Evolutionary conservation across 2,797 vertebrate genomes (phyloP), one percentile per base, ranked within the genome.

Genomic region (Falco rusticolus): DNA sequence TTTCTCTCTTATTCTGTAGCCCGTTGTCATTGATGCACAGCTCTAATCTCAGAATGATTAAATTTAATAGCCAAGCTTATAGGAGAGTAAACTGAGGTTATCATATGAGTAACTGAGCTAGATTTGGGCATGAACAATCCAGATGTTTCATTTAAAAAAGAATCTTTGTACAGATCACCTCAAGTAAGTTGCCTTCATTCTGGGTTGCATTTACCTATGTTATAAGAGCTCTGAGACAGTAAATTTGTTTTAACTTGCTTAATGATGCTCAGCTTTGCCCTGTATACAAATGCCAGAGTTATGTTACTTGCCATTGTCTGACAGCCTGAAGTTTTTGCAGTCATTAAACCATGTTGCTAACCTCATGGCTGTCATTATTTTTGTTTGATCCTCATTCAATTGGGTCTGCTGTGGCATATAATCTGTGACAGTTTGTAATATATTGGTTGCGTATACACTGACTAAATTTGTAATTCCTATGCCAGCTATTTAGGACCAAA

Each of bases 31-130:
- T 91, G 29, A 65, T 88, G 37, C 65, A 72, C 47, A 50, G 45
- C 59, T 95, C 18, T 86, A 19, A 43, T 86, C 29, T 93, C 57
- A 90, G 79, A 86, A 81, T 34, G 11, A 53, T 84, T 90, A 59
- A 56, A 63, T 47, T 74, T 76, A 81, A 59, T 50, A 54, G 54
- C 54, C n/a, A 84, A 12, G 6, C 1, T 85, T 83, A 61, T 14
- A 79, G 50, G 53, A 57, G 28, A 57, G 22, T 78, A 89, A 85
- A 83, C 61, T 75, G 33, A 57, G 34, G 18, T 66, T 85, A 12
- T 37, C 9, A 5, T 65, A 8, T 56, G 17, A 76, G 51, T 63
- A 45, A 28, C 31, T 56, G 48, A 87, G 45, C 29, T 84, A 47
- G 57, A 39, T 65, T 71, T 88, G 37, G 26, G 47, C n/a, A 8